phyloP scores from a whole-genome alignment of 2,113 vertebrate genomes.

The Scalopus aquaticus region DNA sequence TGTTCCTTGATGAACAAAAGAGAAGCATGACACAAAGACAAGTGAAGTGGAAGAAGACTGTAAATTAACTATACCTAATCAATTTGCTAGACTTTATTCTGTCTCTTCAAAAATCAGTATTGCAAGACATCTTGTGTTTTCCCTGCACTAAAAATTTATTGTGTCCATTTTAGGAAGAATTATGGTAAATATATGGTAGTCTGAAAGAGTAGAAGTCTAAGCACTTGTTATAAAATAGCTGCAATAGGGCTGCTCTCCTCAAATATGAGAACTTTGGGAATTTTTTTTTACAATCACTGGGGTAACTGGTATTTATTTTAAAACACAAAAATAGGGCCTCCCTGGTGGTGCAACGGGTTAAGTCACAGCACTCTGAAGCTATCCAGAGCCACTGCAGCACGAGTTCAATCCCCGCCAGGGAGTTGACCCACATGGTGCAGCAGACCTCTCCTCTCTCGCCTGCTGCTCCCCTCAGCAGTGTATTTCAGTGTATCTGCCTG shows the following conservation, averaged over 20 bases:
- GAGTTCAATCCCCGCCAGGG: no score
- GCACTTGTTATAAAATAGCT: not conserved
- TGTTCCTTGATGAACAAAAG: not conserved
- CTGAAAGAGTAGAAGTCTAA: not conserved
- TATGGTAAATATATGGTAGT: not conserved
- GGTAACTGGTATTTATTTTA: not conserved
- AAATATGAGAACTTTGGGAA: slow-evolving; percentile 11
- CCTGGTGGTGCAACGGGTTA: no score
- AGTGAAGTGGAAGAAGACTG: not conserved
- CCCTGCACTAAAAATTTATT: not conserved
- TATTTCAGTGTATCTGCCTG: no score
- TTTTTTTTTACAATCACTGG: not conserved
- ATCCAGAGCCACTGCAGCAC: no score
- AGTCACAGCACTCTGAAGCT: no score
- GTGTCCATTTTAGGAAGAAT: not conserved
- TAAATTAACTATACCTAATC: not conserved
- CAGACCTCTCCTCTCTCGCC: no score
- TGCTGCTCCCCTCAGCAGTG: no score
- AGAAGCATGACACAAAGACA: not conserved
- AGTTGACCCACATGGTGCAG: no score
- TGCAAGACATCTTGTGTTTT: not conserved
- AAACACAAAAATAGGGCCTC: no score
- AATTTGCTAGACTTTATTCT: not conserved
- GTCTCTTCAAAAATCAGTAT: not conserved
- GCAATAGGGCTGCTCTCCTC: not conserved